Conservation (phyloP, 2,888 invertebrate genomes). For the Tenthredo notha region DNA sequence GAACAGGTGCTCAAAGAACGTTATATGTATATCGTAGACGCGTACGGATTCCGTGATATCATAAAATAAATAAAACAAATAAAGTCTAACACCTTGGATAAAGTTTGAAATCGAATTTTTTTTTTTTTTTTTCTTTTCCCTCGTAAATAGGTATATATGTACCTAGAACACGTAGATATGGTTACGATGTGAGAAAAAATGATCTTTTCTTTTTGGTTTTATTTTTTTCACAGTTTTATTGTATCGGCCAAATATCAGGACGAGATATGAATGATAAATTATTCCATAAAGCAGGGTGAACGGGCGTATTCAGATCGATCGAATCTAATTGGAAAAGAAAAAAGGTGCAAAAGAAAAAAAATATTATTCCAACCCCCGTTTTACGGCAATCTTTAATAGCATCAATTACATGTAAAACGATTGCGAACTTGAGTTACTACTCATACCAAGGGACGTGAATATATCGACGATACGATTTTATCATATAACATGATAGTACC, state of each 20-base stretch:
- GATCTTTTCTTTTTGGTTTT: background rate
- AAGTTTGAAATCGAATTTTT: slow-evolving; percentile 1
- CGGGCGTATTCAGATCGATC: background rate
- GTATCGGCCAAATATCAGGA: background rate
- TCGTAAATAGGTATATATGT: background rate
- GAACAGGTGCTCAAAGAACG: slow-evolving; percentile 8
- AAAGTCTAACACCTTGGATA: background rate
- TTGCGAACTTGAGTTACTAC: background rate
- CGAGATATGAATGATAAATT: slow-evolving; percentile 25
- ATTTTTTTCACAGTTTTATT: background rate
- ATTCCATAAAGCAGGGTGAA: background rate
- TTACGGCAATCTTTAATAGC: background rate
- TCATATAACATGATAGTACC: background rate
- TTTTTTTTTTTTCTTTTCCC: background rate
- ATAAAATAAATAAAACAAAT: slow-evolving; percentile 21
- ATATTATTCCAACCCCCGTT: background rate
- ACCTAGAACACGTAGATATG: background rate
- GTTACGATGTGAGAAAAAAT: background rate
- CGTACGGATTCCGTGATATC: background rate
- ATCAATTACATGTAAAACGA: slow-evolving; percentile 28
- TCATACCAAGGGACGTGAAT: background rate
- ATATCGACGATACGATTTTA: slow-evolving; percentile 4
- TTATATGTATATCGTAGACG: slow-evolving; percentile 7
- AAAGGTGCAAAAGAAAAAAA: background rate
- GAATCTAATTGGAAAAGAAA: slow-evolving; percentile 8